Base-by-base conservation (phyloP, 2,797 vertebrate genomes). In the Huso huso region DNA sequence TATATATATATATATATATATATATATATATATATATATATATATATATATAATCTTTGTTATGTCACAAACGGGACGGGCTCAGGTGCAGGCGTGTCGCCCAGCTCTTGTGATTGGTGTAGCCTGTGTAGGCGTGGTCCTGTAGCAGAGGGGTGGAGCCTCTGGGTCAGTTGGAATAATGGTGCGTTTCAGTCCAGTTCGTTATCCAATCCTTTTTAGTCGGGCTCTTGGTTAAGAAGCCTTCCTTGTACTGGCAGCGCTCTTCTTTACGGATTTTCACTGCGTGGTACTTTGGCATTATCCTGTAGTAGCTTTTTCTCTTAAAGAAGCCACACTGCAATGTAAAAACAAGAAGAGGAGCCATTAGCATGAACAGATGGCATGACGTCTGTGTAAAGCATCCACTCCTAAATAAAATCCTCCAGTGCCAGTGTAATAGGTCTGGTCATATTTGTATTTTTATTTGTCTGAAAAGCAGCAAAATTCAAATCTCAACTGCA, bases 261-360 rank as follows among this genome's bases (percentile, higher is more conserved):
- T 95, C 94, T 72, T 94, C 92, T 83, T 88, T 91, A 69, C 84
- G 79, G 77, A 98, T 93, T 74, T 91, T 91, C 80, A 98, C 93
- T 0, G 92, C 96, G 0, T 91, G 92, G 84, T 98, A 92, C 85
- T 97, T 98, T 79, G 94, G 93, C 92, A 96, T 95, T 83, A 95
- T 86, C 73, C 90, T 90, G 88, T 96, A 97, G 81, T 95, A 97
- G 78, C 87, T 81, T 55, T 92, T 86, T 78, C 92, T 88, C 84
- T 92, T 92, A 87, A 98, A 98, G 84, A 98, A 98, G 79, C 95
- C 90, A 69, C 90, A 93, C 96, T 98, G 81, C 4, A 6, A 58
- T 71, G 65, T 6, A 63, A 48, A 74, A 48, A 69, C 11, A 83
- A 51, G 79, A 60, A 18, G 15, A 18, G 15, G 1, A 18, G 15